A percentile compares a stretch with the other conserved stretches of the same genome.
Conservation (phyloP, 2,888 invertebrate species). For the Pycnomerus fuliginosus region DNA sequence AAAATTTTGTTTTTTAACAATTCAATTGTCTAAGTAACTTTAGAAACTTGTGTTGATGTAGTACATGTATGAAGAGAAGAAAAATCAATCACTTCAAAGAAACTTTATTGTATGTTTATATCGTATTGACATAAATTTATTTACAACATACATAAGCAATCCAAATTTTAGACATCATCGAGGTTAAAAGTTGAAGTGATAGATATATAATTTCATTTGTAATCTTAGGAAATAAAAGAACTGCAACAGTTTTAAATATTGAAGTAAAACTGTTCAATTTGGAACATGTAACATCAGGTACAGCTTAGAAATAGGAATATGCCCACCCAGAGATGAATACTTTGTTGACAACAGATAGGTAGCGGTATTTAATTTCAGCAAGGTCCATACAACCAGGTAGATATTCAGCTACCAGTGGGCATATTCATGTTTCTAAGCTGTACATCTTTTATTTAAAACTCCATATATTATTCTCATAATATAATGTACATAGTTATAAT, state of each 20-base stretch:
- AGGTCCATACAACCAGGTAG: too few relatives aligned
- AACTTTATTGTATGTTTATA: slow-evolving; percentile 23
- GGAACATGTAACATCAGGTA: slow-evolving; percentile 16
- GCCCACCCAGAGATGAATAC: too few relatives aligned
- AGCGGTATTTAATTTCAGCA: too few relatives aligned
- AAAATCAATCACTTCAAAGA: slow-evolving; percentile 5
- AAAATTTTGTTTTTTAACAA: too few relatives aligned
- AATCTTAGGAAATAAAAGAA: slow-evolving; percentile 14
- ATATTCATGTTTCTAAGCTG: too few relatives aligned
- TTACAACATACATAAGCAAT: slow-evolving; percentile 25
- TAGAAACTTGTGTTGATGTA: too few relatives aligned
- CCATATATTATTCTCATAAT: too few relatives aligned
- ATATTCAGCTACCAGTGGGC: too few relatives aligned
- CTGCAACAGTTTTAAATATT: too few relatives aligned
- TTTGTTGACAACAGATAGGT: too few relatives aligned
- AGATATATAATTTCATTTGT: slow-evolving; percentile 9
- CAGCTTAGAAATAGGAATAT: too few relatives aligned
- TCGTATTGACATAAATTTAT: slow-evolving; percentile 18
- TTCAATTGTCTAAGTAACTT: too few relatives aligned
- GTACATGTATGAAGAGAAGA: not conserved
- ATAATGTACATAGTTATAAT: slow-evolving; percentile 8
- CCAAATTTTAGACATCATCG: slow-evolving; percentile 11
- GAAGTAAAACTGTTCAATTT: slow-evolving; percentile 9
- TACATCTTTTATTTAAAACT: not conserved
- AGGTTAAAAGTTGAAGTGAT: slow-evolving; percentile 13